Percentiles rank a stretch among this genome's conserved stretches.
Evolutionary conservation across 2,797 vertebrate genomes (phyloP).

Genomic region (Arctocebus calabarensis): DNA sequence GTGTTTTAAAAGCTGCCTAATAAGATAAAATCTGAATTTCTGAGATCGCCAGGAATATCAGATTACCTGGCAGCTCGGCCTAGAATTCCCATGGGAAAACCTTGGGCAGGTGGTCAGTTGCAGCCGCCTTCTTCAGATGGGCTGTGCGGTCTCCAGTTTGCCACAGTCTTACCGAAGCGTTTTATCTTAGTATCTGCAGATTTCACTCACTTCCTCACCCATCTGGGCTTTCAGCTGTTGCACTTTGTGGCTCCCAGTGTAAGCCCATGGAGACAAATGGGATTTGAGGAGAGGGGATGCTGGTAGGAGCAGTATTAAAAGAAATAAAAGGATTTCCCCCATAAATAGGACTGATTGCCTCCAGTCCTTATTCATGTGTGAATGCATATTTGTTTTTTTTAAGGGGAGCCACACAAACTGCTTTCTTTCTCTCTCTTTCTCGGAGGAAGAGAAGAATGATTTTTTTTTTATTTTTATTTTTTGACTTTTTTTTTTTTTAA

Average conservation of each 20-base stretch:
- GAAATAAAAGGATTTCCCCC: not conserved
- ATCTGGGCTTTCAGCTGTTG: not conserved
- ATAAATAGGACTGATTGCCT: not conserved
- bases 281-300: not conserved
- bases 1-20: too few relatives aligned
- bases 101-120: not conserved
- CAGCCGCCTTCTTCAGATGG: not conserved
- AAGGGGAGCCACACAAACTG: not conserved
- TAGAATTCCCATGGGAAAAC: not conserved
- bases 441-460: too few relatives aligned
- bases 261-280: not conserved
- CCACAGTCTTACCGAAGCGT: not conserved
- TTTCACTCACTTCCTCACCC: not conserved
- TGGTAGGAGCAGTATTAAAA: not conserved
- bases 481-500: too few relatives aligned
- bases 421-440: not conserved
- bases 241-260: not conserved
- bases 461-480: too few relatives aligned
- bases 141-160: not conserved
- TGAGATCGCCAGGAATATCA: not conserved
- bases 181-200: not conserved
- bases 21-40: not conserved
- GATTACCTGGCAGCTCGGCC: not conserved
- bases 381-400: not conserved
- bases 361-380: not conserved